Percentiles rank a stretch among this genome's conserved stretches.
phyloP scores from a whole-genome alignment of 2,113 vertebrate genomes.

The Acinonyx jubatus region DNA sequence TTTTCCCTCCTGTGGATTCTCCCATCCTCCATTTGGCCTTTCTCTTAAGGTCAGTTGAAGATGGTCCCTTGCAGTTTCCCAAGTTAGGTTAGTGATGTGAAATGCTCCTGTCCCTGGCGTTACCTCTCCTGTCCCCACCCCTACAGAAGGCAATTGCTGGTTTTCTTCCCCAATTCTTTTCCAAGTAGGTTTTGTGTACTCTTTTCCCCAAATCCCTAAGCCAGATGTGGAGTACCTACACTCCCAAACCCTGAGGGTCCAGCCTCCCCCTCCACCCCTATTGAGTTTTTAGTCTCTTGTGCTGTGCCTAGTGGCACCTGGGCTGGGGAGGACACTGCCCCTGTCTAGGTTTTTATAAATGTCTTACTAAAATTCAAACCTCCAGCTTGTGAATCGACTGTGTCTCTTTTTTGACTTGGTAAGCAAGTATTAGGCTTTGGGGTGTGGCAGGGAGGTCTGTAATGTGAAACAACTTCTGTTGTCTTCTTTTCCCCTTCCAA shows the following conservation, averaged over 20 bases:
- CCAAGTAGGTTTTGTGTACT: not conserved
- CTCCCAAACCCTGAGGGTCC: slow-evolving; percentile 68
- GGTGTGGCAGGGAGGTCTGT: slow-evolving; percentile 79
- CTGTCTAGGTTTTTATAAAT: slow-evolving; percentile 83
- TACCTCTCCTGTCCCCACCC: no score
- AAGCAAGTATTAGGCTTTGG: slow-evolving; percentile 78
- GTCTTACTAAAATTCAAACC: slow-evolving; percentile 84
- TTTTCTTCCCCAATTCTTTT: no score
- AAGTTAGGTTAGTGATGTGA: no score
- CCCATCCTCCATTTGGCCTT: no score
- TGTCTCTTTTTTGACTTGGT: slow-evolving; percentile 84
- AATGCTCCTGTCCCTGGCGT: no score
- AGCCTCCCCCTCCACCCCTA: not conserved
- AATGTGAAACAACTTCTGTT: slow-evolving; percentile 86
- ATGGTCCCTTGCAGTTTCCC: no score
- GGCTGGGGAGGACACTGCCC: slow-evolving; percentile 79
- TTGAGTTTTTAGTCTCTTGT: slow-evolving; percentile 89
- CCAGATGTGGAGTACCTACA: slow-evolving; percentile 77
- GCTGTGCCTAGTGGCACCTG: slow-evolving; percentile 84
- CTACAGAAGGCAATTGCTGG: no score
- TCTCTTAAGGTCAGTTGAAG: no score
- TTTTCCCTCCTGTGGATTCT: no score
- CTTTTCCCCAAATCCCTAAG: slow-evolving; percentile 69
- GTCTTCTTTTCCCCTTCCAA: slow-evolving; percentile 84
- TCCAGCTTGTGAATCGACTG: slow-evolving; percentile 86